phyloP scores from a whole-genome alignment of 2,888 invertebrate genomes.

The Dryobotodes eremita region DNA sequence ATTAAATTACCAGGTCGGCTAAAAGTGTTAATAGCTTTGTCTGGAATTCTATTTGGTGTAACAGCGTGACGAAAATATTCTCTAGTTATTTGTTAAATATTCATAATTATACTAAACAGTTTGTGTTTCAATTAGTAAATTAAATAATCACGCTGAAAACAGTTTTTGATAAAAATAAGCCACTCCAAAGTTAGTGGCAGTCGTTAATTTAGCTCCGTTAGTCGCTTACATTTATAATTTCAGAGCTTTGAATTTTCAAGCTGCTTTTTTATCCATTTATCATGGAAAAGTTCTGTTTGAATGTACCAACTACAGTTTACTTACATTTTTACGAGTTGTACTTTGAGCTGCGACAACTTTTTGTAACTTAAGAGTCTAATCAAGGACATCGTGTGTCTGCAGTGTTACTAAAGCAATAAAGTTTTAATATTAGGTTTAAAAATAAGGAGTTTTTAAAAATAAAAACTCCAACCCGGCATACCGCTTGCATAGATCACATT shows the following conservation, averaged over 20 bases:
- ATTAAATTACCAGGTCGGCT: constrained; percentile 46
- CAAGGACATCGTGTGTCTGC: constrained; percentile 11
- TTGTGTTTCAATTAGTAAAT: constrained; percentile 27
- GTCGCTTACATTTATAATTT: constrained; percentile 43
- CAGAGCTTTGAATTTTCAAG: constrained; percentile 44
- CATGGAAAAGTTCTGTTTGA: constrained; percentile 42
- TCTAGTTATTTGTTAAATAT: constrained; percentile 1
- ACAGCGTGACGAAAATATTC: constrained; percentile 14
- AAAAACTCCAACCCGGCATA: no score
- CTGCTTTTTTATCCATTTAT: constrained; percentile 39
- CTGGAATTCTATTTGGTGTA: constrained; percentile 15
- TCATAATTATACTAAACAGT: constrained; percentile 14
- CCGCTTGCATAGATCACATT: no score
- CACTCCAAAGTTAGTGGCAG: constrained; percentile 31
- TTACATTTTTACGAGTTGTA: constrained; percentile 33
- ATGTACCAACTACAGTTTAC: constrained; percentile 6
- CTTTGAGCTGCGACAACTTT: constrained; percentile 28
- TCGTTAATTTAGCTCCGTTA: constrained; percentile 35
- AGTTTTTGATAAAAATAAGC: constrained; percentile 21
- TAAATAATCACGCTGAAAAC: constrained; percentile 28
- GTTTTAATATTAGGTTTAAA: constrained; percentile 1
- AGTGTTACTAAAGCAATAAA: background rate
- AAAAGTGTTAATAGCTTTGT: constrained; percentile 32
- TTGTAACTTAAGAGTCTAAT: constrained; percentile 25
- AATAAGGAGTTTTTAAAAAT: no score